Percentiles rank a stretch among this genome's conserved stretches.
Evolutionary conservation across 1,140 invertebrate species (phyloP).

Genomic region (Drosophila melanogaster): Release_6_plus_ISO1_MT NC_004354.4:14515001-14515500

Average conservation of each 20-base stretch:
- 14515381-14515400: too few species aligned
- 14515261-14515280: slow-evolving; percentile 8
- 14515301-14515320: too few species aligned
- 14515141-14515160: slow-evolving; percentile 60
- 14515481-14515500: slow-evolving; percentile 7
- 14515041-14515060: slow-evolving; percentile 60
- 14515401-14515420: too few species aligned
- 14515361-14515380: too few species aligned
- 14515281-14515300: too few species aligned
- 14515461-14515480: background rate
- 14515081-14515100: slow-evolving; percentile 7
- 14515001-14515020: slow-evolving; percentile 69
- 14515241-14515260: background rate
- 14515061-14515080: slow-evolving; percentile 21
- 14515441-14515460: background rate
- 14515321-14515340: too few species aligned
- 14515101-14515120: background rate
- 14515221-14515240: slow-evolving; percentile 36
- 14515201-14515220: slow-evolving; percentile 4
- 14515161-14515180: slow-evolving; percentile 36
- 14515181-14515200: slow-evolving; percentile 7
- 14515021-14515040: slow-evolving; percentile 71
- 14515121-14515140: slow-evolving; percentile 54
- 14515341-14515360: too few species aligned
- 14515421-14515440: too few species aligned